Percentiles rank a stretch among this genome's conserved stretches.
Conservation (phyloP, 2,888 invertebrate genomes). For the Crioceris asparagi region DNA sequence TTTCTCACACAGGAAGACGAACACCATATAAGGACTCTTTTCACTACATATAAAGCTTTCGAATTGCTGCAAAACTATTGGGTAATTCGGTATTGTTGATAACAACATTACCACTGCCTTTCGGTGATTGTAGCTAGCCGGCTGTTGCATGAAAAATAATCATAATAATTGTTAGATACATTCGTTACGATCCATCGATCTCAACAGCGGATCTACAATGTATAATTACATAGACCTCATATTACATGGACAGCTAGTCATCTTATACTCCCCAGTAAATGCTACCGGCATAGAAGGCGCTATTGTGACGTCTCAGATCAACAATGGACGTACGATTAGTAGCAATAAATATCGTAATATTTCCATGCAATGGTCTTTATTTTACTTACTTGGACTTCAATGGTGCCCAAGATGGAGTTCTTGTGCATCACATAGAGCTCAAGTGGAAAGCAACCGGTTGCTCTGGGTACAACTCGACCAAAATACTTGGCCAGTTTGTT, state of each 20-base stretch:
- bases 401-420: constrained; percentile 21
- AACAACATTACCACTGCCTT: constrained; percentile 19
- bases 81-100: constrained; percentile 20
- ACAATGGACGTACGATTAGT: too few species aligned
- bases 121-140: constrained; percentile 17
- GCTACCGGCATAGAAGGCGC: too few species aligned
- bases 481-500: constrained; percentile 16
- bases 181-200: too few species aligned
- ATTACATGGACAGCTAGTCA: too few species aligned
- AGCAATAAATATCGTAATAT: too few species aligned
- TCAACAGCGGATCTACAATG: too few species aligned
- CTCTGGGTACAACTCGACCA: constrained; percentile 29
- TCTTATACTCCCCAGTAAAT: too few species aligned
- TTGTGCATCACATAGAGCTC: constrained; percentile 39
- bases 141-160: too few species aligned
- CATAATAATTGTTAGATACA: too few species aligned
- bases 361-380: too few species aligned
- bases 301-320: too few species aligned
- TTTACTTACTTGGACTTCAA: constrained; percentile 18
- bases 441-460: constrained; percentile 34
- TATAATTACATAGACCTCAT: too few species aligned
- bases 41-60: constrained; percentile 14
- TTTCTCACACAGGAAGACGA: constrained; percentile 23
- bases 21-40: constrained; percentile 20
- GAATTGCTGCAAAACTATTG: constrained; percentile 19